phyloP scores from a whole-genome alignment of 2,113 vertebrate species.

The Heptranchias perlo region DNA sequence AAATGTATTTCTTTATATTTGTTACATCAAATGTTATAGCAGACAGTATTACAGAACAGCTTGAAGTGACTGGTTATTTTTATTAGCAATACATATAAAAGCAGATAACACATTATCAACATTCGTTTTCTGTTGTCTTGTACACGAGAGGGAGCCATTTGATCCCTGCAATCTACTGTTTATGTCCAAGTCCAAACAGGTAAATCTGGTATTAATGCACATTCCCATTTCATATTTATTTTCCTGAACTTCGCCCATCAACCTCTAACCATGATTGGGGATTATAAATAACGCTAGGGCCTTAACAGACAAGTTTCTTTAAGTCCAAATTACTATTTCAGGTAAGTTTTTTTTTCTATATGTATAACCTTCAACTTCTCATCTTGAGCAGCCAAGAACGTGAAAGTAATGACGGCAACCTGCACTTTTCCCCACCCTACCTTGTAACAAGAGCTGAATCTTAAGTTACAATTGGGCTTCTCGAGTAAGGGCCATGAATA shows the following conservation, averaged over 20 bases:
- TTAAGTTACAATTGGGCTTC: neutral
- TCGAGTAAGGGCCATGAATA: neutral
- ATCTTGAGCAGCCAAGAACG: neutral
- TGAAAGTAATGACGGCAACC: neutral
- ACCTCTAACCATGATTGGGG: neutral
- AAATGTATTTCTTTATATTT: neutral
- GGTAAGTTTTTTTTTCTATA: neutral
- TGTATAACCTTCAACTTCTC: neutral
- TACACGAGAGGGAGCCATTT: neutral
- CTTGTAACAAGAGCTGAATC: neutral
- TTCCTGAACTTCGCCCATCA: neutral
- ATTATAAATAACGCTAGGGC: neutral
- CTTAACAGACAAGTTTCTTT: neutral
- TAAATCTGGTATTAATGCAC: neutral
- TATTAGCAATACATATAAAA: neutral
- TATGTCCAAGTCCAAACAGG: neutral
- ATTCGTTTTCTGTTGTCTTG: neutral
- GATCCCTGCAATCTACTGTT: neutral
- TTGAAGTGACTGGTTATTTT: too few species aligned
- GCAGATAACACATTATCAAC: neutral
- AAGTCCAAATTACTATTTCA: neutral
- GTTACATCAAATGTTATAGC: neutral
- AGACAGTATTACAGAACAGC: neutral
- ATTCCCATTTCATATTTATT: neutral
- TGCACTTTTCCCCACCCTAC: neutral